These are phyloP conservation scores for Sepioteuthis lessoniana DNA, from an alignment of 2,888 invertebrate genomes.

Conservation along the genomic window DNA sequence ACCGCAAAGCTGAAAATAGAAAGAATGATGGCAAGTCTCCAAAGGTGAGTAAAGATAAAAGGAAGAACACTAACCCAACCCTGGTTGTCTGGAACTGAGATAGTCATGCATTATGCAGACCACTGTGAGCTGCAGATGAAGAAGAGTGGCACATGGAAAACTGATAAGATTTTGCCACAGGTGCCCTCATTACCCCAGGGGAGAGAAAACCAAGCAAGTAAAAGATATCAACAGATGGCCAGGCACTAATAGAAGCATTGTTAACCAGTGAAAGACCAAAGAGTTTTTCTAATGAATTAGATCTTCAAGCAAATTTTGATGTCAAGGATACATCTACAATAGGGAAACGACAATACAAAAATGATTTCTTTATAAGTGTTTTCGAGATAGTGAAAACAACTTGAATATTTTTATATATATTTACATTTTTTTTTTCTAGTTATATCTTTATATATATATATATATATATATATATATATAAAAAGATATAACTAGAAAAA, in stretches of 20 bases:
- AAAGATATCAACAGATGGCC: conserved; percentile 33
- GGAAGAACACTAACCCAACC: background rate
- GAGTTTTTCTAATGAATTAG: background rate
- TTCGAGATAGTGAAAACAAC: too few species aligned
- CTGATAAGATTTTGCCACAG: background rate
- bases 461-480: too few species aligned
- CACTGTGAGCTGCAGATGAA: background rate
- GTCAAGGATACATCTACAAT: background rate
- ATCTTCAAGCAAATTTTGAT: background rate
- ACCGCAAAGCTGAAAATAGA: background rate
- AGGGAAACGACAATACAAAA: too few species aligned
- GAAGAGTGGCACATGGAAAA: background rate
- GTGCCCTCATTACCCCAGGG: background rate
- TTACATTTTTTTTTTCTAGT: too few species aligned
- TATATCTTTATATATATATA: too few species aligned
- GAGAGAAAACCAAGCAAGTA: background rate
- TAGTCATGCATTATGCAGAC: background rate
- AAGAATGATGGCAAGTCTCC: background rate
- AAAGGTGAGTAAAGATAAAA: background rate
- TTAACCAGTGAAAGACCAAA: conserved; percentile 33
- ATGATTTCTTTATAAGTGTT: too few species aligned
- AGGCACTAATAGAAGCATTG: background rate
- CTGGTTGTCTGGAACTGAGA: background rate
- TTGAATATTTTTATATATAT: too few species aligned
- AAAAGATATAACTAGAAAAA: too few species aligned